These are phyloP conservation scores for Pao palembangensis DNA, from an alignment of 2,113 vertebrate species.

Conservation along the genomic window DNA sequence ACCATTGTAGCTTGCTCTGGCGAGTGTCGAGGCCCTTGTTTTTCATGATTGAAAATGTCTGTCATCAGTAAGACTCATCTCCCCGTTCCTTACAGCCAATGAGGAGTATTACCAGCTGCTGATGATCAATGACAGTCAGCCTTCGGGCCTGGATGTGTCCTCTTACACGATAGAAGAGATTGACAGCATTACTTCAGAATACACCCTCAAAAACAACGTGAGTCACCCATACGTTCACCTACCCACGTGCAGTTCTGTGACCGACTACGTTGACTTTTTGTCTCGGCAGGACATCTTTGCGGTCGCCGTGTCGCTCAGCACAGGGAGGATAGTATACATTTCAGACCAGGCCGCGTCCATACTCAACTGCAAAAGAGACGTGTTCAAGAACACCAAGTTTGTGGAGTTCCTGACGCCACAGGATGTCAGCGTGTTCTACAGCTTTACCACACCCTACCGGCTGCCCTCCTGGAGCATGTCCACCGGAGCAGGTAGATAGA, in stretches of 20 bases:
- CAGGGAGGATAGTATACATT: conserved; percentile 89
- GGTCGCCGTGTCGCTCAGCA: conserved; percentile 87
- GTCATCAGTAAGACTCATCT: too few species aligned
- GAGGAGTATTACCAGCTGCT: conserved; percentile 94
- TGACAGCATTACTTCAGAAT: conserved; percentile 85
- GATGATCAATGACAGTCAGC: conserved; percentile 84
- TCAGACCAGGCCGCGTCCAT: conserved; percentile 88
- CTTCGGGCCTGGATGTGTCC: conserved; percentile 79
- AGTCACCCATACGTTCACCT: conserved; percentile 39
- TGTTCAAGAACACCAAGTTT: conserved; percentile 87
- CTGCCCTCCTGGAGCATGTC: conserved; percentile 89
- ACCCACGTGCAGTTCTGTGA: too few species aligned
- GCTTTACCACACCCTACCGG: conserved; percentile 86
- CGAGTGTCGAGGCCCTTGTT: too few species aligned
- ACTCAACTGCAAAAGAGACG: conserved; percentile 82
- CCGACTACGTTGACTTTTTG: neutral
- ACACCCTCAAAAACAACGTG: conserved; percentile 86
- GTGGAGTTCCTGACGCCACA: conserved; percentile 93
- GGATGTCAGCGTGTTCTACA: conserved; percentile 93
- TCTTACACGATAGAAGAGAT: conserved; percentile 88
- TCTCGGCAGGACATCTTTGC: conserved; percentile 89
- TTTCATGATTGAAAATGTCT: too few species aligned
- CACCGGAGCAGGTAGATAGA: conserved; percentile 78
- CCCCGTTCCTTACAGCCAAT: conserved; percentile 75
- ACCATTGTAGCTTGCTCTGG: neutral